A percentile compares a stretch with the other conserved stretches of the same genome.
phyloP scores from a whole-genome alignment of 2,797 vertebrate species.

The Anomalospiza imberbis region DNA sequence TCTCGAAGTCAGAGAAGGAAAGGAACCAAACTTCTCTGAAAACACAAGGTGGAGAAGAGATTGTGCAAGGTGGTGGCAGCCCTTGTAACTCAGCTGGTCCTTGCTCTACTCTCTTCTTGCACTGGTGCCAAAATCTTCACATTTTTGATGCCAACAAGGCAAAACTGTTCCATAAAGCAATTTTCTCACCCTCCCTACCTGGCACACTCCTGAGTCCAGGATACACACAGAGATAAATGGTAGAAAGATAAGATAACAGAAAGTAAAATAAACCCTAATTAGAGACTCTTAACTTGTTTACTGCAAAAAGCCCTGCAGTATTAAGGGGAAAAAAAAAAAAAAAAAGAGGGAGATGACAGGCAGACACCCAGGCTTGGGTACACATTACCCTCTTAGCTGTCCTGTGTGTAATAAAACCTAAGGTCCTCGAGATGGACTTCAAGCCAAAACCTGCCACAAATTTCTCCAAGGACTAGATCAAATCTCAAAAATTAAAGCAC shows the following conservation, averaged over 20 bases:
- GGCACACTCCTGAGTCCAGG: not conserved
- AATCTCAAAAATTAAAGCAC: not conserved
- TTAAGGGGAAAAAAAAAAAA: not conserved
- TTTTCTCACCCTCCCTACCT: not conserved
- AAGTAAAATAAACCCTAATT: conserved; percentile 26
- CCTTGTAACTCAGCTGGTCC: not conserved
- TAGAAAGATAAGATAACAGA: not conserved
- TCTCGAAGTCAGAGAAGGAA: not conserved
- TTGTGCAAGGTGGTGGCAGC: not conserved
- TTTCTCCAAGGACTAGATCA: not conserved
- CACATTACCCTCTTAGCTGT: not conserved
- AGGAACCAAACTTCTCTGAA: not conserved
- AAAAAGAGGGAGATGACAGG: not conserved
- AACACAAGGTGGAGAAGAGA: not conserved
- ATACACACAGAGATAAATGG: not conserved
- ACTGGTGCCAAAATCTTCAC: not conserved
- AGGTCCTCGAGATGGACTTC: not conserved
- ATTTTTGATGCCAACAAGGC: not conserved
- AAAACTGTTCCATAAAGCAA: not conserved
- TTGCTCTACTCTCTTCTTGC: not conserved
- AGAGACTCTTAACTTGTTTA: not conserved
- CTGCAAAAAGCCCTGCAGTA: not conserved
- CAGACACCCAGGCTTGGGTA: not conserved
- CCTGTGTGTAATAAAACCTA: not conserved
- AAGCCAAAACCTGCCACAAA: not conserved